Conservation (phyloP, 2,888 invertebrate genomes). For the Cremastinae sp. region DNA sequence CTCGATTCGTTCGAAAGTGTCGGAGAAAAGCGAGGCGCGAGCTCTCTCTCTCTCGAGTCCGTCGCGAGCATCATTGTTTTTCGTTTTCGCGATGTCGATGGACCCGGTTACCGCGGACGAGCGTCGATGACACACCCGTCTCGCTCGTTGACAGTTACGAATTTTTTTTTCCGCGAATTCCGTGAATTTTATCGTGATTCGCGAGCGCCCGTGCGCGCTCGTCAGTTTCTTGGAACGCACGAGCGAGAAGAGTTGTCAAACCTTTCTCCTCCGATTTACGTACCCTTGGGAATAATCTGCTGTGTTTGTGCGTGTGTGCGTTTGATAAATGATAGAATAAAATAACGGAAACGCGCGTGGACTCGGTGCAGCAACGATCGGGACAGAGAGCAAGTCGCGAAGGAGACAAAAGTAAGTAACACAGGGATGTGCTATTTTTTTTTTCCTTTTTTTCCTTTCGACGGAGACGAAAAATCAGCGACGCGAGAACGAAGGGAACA, state of each 20-base stretch:
- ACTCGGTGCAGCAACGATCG: too few species aligned
- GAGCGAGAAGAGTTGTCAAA: conserved; percentile 21
- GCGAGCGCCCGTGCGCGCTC: background rate
- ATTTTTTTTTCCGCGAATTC: conserved; percentile 4
- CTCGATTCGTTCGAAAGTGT: background rate
- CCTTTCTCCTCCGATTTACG: conserved; percentile 27
- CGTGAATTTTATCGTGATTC: conserved; percentile 14
- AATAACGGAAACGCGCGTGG: background rate
- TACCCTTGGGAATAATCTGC: too few species aligned
- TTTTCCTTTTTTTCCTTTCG: background rate
- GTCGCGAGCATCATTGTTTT: too few species aligned
- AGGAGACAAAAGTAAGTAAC: too few species aligned
- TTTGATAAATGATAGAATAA: too few species aligned
- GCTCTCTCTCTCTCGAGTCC: too few species aligned
- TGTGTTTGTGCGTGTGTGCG: too few species aligned
- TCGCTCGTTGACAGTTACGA: conserved; percentile 40
- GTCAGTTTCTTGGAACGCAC: conserved; percentile 3
- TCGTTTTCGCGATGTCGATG: conserved; percentile 43
- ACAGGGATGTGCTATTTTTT: too few species aligned
- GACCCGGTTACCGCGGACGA: conserved; percentile 49
- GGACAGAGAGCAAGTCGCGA: too few species aligned
- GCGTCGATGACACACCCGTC: conserved; percentile 70
- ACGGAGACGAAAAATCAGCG: conserved; percentile 1
- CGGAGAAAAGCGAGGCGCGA: background rate
- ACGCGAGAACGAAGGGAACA: background rate